These are phyloP conservation scores for Drosophila algonquin DNA, from an alignment of 2,888 invertebrate genomes.

Conservation along the genomic window DNA sequence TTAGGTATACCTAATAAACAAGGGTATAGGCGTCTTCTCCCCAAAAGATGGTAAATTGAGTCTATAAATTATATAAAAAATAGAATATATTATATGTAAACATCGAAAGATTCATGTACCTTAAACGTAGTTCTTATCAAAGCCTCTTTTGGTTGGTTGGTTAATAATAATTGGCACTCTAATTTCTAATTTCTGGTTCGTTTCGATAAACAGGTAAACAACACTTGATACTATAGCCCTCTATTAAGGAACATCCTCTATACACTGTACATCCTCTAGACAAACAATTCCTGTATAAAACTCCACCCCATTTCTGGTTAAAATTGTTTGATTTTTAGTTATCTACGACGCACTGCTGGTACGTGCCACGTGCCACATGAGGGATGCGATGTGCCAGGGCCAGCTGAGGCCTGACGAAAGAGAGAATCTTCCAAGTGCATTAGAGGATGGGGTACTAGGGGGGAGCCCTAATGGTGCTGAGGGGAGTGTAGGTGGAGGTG, in stretches of 20 bases:
- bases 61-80: background rate
- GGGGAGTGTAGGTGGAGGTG: background rate
- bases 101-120: too few relatives aligned
- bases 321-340: conserved; percentile 27
- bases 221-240: conserved; percentile 32
- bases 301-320: conserved; percentile 2
- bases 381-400: background rate
- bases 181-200: conserved; percentile 26
- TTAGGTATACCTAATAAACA: too few relatives aligned
- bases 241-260: conserved; percentile 4
- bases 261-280: background rate
- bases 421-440: conserved; percentile 21
- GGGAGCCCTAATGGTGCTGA: background rate
- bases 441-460: background rate
- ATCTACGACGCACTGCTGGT: conserved; percentile 28
- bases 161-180: conserved; percentile 2
- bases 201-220: conserved; percentile 17
- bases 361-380: conserved; percentile 40
- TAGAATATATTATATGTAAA: background rate
- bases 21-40: background rate
- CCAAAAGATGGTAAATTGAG: background rate
- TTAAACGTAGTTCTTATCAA: background rate
- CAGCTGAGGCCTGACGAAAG: conserved; percentile 5
- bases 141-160: background rate
- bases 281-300: background rate